Base-by-base conservation (phyloP, 2,888 invertebrate genomes). In the Macrophya annulata region DNA sequence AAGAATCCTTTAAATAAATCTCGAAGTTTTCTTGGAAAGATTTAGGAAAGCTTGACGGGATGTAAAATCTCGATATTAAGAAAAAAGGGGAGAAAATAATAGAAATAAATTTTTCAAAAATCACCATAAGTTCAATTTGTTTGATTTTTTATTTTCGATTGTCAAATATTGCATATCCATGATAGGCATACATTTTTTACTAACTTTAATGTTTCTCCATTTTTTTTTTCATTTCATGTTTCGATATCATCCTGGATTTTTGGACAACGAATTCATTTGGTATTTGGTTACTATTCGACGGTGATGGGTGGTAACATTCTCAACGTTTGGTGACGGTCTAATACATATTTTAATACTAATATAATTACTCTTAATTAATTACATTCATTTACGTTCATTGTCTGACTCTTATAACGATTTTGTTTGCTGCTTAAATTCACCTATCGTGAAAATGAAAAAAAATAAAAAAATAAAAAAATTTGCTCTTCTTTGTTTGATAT, bases 221-320 rank as follows among this genome's bases (percentile, higher is more conserved):
- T 79, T 83, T 79, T 81, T 31, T 31, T 85, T 85, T n/a, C n/a
- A n/a, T n/a, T 85, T 81, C 85, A 85, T 85, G 85, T 85, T 0
- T 81, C 62, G 5, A 15, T 37, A 15, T 45, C 74, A 51, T 76
- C 84, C 37, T 68, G 68, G 85, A 40, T 31, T 62, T 31, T 25
- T 55, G 81, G 81, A 81, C 81, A 77, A 51, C 77, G 21, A n/a
- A 55, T 45, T 62, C 62, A 31, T 10, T 51, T 37, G 12, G 37
- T 77, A 31, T 51, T 15, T 55, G 8, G 9, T 74, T 45, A 74
- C 71, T 21, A n/a, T 21, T 62, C 76, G 40, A 62, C 45, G 48
- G 1, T 77, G 85, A 31, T 25, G 79, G 31, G 65, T 81, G 31
- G 65, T 81, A 55, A 85, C 55, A 31, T 37, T 79, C 31, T 77